phyloP scores from a whole-genome alignment of 2,888 invertebrate species.

The Yponomeuta malinellus region DNA sequence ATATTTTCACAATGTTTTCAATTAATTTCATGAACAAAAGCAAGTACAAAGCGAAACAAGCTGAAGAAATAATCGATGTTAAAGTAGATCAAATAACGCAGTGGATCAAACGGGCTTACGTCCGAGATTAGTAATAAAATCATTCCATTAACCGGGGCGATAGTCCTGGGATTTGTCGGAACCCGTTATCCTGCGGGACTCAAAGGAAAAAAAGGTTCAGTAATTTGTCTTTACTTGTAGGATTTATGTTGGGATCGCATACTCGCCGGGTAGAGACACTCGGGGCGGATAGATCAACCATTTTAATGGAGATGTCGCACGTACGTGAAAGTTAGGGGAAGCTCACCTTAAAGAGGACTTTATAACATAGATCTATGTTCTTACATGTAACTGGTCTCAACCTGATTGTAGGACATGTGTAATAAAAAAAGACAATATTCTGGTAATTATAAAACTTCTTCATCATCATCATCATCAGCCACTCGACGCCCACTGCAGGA shows the following conservation, averaged over 20 bases:
- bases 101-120: constrained; percentile 17
- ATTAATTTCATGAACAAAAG: background rate
- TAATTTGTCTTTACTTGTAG: constrained; percentile 66
- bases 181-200: constrained; percentile 53
- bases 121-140: constrained; percentile 45
- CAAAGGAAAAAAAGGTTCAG: constrained; percentile 60
- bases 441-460: no score
- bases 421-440: no score
- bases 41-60: background rate
- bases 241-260: constrained; percentile 54
- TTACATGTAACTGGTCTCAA: no score
- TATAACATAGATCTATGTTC: background rate
- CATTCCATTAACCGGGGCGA: constrained; percentile 57
- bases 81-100: constrained; percentile 9
- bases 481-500: no score
- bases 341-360: background rate
- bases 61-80: background rate
- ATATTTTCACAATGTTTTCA: background rate
- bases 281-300: constrained; percentile 38
- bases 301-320: constrained; percentile 35
- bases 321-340: constrained; percentile 19
- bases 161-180: constrained; percentile 46
- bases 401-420: no score
- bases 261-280: constrained; percentile 30
- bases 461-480: no score